Evolutionary conservation across 2,888 invertebrate species (phyloP).

Genomic region (Caenorhabditis macrosperma): DNA sequence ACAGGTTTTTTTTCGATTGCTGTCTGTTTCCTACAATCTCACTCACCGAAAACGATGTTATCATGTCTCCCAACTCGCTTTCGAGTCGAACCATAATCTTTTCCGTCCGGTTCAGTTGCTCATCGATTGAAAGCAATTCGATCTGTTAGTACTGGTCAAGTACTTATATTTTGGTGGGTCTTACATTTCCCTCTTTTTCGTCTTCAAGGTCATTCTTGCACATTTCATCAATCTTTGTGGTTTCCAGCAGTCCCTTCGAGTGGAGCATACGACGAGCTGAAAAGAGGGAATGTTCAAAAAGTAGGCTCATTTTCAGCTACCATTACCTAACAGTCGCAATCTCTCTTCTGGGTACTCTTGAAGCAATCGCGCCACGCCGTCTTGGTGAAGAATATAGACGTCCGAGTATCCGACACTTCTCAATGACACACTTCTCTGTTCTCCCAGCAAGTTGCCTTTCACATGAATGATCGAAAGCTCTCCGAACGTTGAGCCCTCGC

Average conservation of each 20-base stretch:
- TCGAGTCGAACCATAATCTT: conserved; percentile 46
- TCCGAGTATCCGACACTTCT: conserved; percentile 73
- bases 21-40: too few species aligned
- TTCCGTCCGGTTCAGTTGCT: conserved; percentile 41
- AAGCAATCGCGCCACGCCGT: conserved; percentile 68
- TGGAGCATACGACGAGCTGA: conserved; percentile 62
- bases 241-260: conserved; percentile 27
- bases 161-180: too few species aligned
- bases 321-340: conserved; percentile 63
- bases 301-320: too few species aligned
- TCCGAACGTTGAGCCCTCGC: conserved; percentile 74
- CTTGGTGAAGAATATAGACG: conserved; percentile 75
- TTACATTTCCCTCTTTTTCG: conserved; percentile 32
- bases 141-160: conserved; percentile 25
- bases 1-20: too few species aligned
- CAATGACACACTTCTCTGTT: conserved; percentile 43
- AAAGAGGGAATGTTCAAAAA: too few species aligned
- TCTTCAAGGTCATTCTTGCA: conserved; percentile 44
- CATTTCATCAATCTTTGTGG: conserved; percentile 54
- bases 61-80: conserved; percentile 41
- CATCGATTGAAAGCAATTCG: conserved; percentile 53
- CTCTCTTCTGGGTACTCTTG: conserved; percentile 69
- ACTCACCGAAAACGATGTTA: conserved; percentile 62
- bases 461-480: conserved; percentile 72
- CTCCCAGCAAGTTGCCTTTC: conserved; percentile 62